Evolutionary conservation across 2,113 vertebrate genomes (phyloP), one percentile per base, ranked within the genome.

Genomic region (Phoenicopterus ruber): DNA sequence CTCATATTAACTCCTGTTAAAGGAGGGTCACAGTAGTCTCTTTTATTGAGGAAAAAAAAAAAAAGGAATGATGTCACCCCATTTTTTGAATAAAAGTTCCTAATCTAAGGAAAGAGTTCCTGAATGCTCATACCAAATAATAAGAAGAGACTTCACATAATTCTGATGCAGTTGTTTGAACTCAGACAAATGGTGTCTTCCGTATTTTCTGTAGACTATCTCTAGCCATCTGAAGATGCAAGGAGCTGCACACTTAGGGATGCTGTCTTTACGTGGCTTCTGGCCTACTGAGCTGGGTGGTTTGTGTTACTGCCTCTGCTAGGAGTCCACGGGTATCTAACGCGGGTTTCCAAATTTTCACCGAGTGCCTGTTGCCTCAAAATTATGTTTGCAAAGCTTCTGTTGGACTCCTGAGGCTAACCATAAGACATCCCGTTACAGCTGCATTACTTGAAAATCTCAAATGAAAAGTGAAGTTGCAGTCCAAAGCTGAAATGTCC

Each of bases 21-120:
- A 52, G 8, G 14, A 54, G 4, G 14, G 28, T 34, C 40, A 32
- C 40, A 79, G 6, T 10, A 17, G 47, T 4, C 7, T 34, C n/a
- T 17, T 29, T 46, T 29, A 12, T 29, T 38, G 7, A 14, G 3
- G 8, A 21, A 2, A 6, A 25, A 42, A 28, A 8, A 25, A 47
- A 28, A 44, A 72, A 58, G 2, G 12, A 77, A 54, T 58, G 4
- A 14, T 1, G 0, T 17, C 2, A 2, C 17, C 14, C 32, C 5
- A 21, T 25, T 58, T 85, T 67, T 58, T 28, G 3, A 74, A 46
- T 71, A 29, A 70, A 77, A 71, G 6, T 6, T 29, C 18, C 2
- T 46, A n/a, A n/a, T 69, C 40, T 82, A 59, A 47, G 7, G 24
- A 44, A 65, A 47, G 5, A 40, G 6, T 47, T 90, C 26, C 26